Evolutionary conservation across 1,140 invertebrate genomes (phyloP).

Genomic region (Bombus impatiens): DNA sequence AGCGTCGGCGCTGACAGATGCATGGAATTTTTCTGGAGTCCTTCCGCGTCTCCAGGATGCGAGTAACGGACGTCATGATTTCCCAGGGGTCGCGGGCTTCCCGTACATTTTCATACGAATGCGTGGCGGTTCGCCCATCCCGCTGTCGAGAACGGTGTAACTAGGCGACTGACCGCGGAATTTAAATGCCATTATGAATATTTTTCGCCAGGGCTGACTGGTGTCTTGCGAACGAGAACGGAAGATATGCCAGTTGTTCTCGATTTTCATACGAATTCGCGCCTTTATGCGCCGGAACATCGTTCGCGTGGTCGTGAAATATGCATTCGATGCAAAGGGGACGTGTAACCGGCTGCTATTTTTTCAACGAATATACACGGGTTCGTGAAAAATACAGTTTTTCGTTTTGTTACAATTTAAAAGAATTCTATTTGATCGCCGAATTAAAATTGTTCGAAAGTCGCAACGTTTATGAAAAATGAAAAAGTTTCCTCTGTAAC

Average conservation of each 20-base stretch:
- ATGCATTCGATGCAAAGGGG: background rate
- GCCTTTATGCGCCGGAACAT: background rate
- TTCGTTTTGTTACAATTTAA: background rate
- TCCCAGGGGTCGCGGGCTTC: constrained; percentile 58
- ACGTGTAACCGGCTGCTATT: background rate
- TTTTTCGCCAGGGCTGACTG: constrained; percentile 22
- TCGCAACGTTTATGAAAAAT: background rate
- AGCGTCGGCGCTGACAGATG: constrained; percentile 56
- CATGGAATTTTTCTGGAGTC: constrained; percentile 59
- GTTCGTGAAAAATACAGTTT: background rate
- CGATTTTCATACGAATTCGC: constrained; percentile 24
- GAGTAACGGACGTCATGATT: constrained; percentile 67
- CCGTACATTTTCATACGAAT: constrained; percentile 64
- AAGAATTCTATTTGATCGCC: background rate
- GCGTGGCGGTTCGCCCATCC: constrained; percentile 29
- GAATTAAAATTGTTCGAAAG: background rate
- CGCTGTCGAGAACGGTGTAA: constrained; percentile 40
- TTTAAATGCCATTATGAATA: constrained; percentile 58
- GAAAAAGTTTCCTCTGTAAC: background rate
- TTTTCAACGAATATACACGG: background rate
- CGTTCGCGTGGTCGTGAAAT: background rate
- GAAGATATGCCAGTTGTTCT: background rate
- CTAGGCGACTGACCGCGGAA: constrained; percentile 43
- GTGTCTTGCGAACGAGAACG: constrained; percentile 11
- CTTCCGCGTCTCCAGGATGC: constrained; percentile 45